Evolutionary conservation across 2,797 vertebrate genomes (phyloP).

Genomic region (Pteropus rufus): DNA sequence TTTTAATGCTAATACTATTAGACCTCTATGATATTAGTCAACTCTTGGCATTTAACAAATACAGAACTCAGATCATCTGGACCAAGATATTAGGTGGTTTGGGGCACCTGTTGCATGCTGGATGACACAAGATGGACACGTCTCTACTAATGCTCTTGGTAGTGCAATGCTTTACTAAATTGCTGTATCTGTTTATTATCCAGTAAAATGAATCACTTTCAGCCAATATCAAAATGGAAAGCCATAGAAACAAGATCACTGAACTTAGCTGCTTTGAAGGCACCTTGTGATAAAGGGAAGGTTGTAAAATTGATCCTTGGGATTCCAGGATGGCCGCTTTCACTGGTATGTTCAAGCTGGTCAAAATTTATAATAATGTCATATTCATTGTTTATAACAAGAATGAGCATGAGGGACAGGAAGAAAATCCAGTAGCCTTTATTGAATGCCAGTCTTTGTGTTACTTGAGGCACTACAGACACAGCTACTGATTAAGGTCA

Average conservation of each 20-base stretch:
- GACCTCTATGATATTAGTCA: background rate
- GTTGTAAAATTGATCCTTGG: background rate
- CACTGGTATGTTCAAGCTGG: background rate
- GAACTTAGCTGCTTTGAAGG: background rate
- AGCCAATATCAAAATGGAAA: background rate
- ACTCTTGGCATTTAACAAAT: background rate
- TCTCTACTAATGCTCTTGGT: background rate
- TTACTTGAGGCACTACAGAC: background rate
- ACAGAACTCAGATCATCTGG: background rate
- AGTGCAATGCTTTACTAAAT: background rate
- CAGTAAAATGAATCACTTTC: background rate
- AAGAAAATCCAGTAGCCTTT: background rate
- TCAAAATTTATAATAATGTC: background rate
- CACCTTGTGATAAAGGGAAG: background rate
- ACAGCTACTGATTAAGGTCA: background rate
- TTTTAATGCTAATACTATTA: background rate
- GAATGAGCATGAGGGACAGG: background rate
- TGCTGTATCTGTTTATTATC: background rate
- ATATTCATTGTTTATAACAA: background rate
- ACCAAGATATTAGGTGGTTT: background rate
- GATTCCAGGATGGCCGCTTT: background rate
- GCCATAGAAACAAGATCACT: background rate
- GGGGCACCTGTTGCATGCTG: background rate
- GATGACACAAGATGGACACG: background rate
- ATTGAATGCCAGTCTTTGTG: background rate